These are phyloP conservation scores for Notospermus geniculatus DNA, from an alignment of 1,140 invertebrate genomes.

Conservation along the genomic window DNA sequence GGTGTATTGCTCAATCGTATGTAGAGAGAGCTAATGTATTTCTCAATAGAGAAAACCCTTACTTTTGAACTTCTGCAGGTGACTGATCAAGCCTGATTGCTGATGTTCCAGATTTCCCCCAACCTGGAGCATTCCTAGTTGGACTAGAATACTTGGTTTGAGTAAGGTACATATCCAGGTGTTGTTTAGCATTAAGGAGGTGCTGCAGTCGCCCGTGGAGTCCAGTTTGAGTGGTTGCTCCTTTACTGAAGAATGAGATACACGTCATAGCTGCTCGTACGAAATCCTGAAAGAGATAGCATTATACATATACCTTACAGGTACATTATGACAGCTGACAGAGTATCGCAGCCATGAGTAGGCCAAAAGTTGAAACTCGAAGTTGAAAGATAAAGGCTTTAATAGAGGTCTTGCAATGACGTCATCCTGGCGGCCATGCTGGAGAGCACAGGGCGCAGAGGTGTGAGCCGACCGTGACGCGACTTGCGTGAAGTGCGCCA, in stretches of 20 bases:
- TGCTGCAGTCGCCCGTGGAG: conserved; percentile 35
- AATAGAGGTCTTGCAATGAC: too few species aligned
- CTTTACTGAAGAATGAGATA: conserved; percentile 48
- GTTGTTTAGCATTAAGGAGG: conserved; percentile 47
- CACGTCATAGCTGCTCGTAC: conserved; percentile 54
- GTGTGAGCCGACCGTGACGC: too few species aligned
- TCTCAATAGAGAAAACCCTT: conserved; percentile 15
- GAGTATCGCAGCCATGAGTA: too few species aligned
- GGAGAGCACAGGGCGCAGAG: too few species aligned
- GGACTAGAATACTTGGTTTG: conserved; percentile 1
- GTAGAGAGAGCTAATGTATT: conserved; percentile 11
- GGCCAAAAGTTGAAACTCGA: too few species aligned
- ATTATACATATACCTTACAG: not conserved
- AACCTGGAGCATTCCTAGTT: conserved; percentile 8
- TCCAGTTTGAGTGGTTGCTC: conserved; percentile 44
- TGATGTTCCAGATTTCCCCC: conserved; percentile 16
- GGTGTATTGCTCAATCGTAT: too few species aligned
- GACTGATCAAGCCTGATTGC: conserved; percentile 33
- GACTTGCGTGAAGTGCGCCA: too few species aligned
- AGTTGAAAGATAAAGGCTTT: too few species aligned
- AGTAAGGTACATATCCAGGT: conserved; percentile 37
- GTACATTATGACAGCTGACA: not conserved
- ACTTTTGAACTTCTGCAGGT: conserved; percentile 43
- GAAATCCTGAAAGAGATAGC: conserved; percentile 43
- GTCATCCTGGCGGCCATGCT: too few species aligned